Evolutionary conservation across 1,140 invertebrate genomes (phyloP).

Genomic region (Drosophila trapezifrons): DNA sequence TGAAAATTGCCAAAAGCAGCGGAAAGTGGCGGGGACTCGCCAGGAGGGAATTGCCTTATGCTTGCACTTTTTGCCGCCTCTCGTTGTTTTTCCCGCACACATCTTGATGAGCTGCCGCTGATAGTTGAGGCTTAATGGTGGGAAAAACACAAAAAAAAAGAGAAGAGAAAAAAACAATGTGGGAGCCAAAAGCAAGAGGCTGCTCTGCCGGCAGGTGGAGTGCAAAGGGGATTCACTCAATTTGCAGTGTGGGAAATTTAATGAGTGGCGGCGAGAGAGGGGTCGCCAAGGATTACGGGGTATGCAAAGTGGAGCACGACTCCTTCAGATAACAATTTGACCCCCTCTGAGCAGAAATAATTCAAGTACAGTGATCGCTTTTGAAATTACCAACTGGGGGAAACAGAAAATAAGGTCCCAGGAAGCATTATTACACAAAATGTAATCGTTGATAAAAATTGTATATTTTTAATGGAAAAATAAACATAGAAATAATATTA

Average conservation of each 20-base stretch:
- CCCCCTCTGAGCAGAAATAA: slow-evolving; percentile 14
- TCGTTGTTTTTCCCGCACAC: slow-evolving; percentile 40
- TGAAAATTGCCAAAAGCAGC: slow-evolving; percentile 76
- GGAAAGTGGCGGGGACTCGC: slow-evolving; percentile 6
- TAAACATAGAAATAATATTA: neutral
- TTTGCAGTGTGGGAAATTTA: slow-evolving; percentile 75
- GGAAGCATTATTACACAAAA: neutral
- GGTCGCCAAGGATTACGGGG: slow-evolving; percentile 21
- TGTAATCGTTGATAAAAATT: no score
- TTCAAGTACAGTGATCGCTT: slow-evolving; percentile 14
- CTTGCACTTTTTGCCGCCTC: slow-evolving; percentile 55
- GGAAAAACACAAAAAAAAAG: slow-evolving; percentile 62
- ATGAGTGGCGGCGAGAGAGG: slow-evolving; percentile 45
- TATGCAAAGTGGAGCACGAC: slow-evolving; percentile 58
- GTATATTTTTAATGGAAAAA: no score
- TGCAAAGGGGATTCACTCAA: slow-evolving; percentile 43
- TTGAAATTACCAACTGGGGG: neutral
- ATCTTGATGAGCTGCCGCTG: slow-evolving; percentile 71
- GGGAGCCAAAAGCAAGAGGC: slow-evolving; percentile 13
- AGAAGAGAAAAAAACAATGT: slow-evolving; percentile 49
- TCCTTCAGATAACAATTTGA: slow-evolving; percentile 26
- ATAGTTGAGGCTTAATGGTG: slow-evolving; percentile 75
- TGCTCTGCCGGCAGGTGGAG: slow-evolving; percentile 8
- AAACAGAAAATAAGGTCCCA: neutral
- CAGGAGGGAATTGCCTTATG: slow-evolving; percentile 51